A percentile compares a stretch with the other conserved stretches of the same genome.
Evolutionary conservation across 2,113 vertebrate species (phyloP).

Genomic region (Promerops cafer): DNA sequence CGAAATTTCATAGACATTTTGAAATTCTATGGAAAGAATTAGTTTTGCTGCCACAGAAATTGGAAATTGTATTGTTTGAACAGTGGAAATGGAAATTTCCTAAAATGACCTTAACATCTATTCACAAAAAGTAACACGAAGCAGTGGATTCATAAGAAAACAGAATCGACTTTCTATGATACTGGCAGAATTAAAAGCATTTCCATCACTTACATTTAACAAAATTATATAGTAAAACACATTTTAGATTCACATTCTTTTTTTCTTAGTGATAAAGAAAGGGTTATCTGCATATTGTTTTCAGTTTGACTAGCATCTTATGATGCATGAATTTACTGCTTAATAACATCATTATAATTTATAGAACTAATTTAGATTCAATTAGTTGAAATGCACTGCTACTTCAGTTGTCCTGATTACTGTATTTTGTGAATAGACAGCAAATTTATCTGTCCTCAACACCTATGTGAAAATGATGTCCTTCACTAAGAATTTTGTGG

Average conservation of each 20-base stretch:
- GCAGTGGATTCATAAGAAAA: not conserved
- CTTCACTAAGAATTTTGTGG: not conserved
- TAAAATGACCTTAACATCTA: slow-evolving; percentile 13
- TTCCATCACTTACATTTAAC: not conserved
- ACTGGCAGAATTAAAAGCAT: not conserved
- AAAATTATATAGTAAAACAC: not conserved
- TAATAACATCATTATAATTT: not conserved
- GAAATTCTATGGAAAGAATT: not conserved
- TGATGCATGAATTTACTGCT: not conserved
- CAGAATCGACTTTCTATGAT: not conserved
- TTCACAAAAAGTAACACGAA: slow-evolving; percentile 56
- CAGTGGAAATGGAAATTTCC: not conserved
- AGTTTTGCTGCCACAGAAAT: slow-evolving; percentile 45
- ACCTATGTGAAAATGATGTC: not conserved
- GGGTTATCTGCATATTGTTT: not conserved
- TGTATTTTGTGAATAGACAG: slow-evolving; percentile 39
- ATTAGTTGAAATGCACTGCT: not conserved
- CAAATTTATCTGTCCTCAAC: not conserved
- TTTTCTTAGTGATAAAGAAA: not conserved
- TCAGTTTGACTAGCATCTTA: not conserved
- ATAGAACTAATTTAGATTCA: not conserved
- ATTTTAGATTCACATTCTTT: not conserved
- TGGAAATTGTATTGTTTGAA: not conserved
- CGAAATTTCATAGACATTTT: not conserved
- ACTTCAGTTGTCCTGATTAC: not conserved